These are phyloP conservation scores for Isoperla grammatica DNA, from an alignment of 2,888 invertebrate species.

Conservation along the genomic window DNA sequence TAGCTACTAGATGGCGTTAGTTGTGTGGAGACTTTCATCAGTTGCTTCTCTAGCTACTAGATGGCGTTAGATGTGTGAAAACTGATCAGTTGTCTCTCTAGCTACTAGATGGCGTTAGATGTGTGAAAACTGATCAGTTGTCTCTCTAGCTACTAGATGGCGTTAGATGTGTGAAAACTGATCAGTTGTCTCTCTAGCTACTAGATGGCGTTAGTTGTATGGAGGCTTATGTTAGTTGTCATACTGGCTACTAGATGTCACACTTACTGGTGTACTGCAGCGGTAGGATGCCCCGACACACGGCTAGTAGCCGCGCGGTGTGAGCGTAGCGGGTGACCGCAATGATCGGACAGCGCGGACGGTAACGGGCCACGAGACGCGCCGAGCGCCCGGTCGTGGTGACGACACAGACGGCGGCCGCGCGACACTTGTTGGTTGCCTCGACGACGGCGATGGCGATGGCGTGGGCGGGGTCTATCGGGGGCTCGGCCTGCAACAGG, in stretches of 20 bases:
- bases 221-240: too few species aligned
- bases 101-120: too few species aligned
- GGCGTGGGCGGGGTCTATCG: conserved; percentile 61
- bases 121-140: too few species aligned
- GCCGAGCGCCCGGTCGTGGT: conserved; percentile 70
- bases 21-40: too few species aligned
- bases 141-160: too few species aligned
- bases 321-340: conserved; percentile 64
- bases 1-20: too few species aligned
- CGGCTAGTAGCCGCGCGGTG: conserved; percentile 62
- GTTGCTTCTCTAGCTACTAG: too few species aligned
- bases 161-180: too few species aligned
- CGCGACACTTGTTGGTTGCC: conserved; percentile 61
- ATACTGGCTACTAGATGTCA: neutral
- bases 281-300: conserved; percentile 62
- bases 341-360: conserved; percentile 68
- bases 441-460: conserved; percentile 68
- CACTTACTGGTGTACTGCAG: conserved; percentile 56
- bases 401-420: conserved; percentile 70
- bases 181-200: too few species aligned
- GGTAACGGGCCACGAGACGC: conserved; percentile 59
- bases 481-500: conserved; percentile 31
- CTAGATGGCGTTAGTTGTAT: too few species aligned
- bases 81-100: too few species aligned
- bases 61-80: too few species aligned